Evolutionary conservation across 1,140 invertebrate species (phyloP), one percentile per base, ranked within the genome.

Genomic region (Sitophilus oryzae): DNA sequence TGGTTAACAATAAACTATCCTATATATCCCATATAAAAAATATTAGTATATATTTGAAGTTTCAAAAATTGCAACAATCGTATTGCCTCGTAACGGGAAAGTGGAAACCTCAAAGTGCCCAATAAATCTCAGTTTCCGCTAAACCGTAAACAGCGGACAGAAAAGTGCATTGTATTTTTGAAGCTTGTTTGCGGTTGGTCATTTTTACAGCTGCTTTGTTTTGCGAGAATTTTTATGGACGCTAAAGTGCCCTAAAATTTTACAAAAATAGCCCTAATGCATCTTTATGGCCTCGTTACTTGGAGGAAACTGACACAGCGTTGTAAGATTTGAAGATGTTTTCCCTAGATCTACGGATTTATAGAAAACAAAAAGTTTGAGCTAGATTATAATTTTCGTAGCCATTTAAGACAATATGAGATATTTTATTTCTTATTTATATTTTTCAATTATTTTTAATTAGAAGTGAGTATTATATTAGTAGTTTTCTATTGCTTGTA

Each of bases 241-340:
- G 36, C 45, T 45, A 50, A 62, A 62, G 60, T 56, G 57, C 52
- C 53, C 50, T 55, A 58, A 57, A 54, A 62, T 56, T 56, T 56
- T 56, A 63, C 58, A 60, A 56, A 63, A 60, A 63, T 60, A 60
- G 58, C 56, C 51, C 52, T 48, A 60, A 63, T 60, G 49, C 58
- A 55, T 56, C 54, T 63, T 63, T 60, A 63, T 58, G 38, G 47
- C 45, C 44, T 60, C 55, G 58, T 63, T 63, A 62, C 45, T 22
- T 48, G 43, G 41, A 23, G 35, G 34, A 48, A 55, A 52, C 58
- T 23, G 50, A 10, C 38, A 11, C 23, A 19, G 60, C 75, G n/a
- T n/a, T n/a, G n/a, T n/a, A n/a, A n/a, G n/a, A n/a, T n/a, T n/a
- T n/a, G n/a, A n/a, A n/a, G n/a, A n/a, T n/a, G n/a, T n/a, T n/a